Evolutionary conservation across 2,797 vertebrate species (phyloP).

Genomic region (Carapus acus): DNA sequence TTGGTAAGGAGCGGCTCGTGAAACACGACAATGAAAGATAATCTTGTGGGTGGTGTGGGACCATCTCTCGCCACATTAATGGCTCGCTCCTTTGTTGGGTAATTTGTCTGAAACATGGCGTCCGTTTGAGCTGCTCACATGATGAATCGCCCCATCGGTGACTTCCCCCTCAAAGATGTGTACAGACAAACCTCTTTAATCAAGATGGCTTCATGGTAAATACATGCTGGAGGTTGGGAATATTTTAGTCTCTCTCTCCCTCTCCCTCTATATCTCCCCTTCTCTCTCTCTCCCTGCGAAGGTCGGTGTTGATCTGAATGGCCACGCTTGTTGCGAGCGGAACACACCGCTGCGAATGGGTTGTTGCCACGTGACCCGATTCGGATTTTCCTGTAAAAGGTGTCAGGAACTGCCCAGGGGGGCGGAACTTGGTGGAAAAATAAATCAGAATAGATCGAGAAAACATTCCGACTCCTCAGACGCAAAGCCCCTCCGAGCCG

Average conservation of each 20-base stretch:
- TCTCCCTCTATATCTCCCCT: conserved; percentile 8
- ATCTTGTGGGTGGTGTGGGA: not conserved
- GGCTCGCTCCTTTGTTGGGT: not conserved
- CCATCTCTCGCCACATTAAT: too few species aligned
- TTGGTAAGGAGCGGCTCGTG: conserved; percentile 1
- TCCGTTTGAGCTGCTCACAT: not conserved
- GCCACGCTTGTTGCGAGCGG: conserved; percentile 29
- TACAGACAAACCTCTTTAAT: conserved; percentile 14
- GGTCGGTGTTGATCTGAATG: conserved; percentile 32
- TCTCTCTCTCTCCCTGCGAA: not conserved
- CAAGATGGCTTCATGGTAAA: conserved; percentile 10
- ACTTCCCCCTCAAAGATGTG: conserved; percentile 19
- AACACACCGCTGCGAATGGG: conserved; percentile 24
- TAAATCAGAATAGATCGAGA: conserved; percentile 40
- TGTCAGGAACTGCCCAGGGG: conserved; percentile 26
- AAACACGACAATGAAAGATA: not conserved
- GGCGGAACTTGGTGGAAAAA: conserved; percentile 39
- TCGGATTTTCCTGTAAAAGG: conserved; percentile 33
- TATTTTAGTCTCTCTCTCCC: conserved; percentile 19
- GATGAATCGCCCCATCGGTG: conserved; percentile 14
- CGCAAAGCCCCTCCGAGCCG: conserved; percentile 14
- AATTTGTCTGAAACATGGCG: not conserved
- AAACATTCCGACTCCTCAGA: conserved; percentile 41
- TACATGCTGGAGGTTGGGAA: not conserved
- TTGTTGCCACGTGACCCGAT: conserved; percentile 31